Percentiles rank a stretch among this genome's conserved stretches.
Evolutionary conservation across 2,888 invertebrate genomes (phyloP).

Genomic region (Eupithecia subfuscata): DNA sequence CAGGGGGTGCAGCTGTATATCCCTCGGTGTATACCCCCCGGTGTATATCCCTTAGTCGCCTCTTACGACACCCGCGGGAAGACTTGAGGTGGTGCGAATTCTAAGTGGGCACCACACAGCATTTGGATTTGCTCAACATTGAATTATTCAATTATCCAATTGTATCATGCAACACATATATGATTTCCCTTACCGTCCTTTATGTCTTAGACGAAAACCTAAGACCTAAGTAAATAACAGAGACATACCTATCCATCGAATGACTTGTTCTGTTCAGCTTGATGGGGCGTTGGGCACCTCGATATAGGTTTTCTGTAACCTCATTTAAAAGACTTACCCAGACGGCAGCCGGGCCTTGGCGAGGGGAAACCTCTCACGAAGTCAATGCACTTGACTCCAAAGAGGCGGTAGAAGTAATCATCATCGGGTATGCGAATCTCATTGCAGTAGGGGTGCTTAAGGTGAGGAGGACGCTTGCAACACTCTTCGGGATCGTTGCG

Average conservation of each 20-base stretch:
- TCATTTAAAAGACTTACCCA: conserved; percentile 82
- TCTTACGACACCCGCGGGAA: no score
- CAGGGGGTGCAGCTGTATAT: no score
- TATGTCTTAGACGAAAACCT: background rate
- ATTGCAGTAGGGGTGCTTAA: conserved; percentile 95
- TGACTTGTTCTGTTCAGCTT: background rate
- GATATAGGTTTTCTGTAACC: background rate
- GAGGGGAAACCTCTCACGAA: conserved; percentile 95
- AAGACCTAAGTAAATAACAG: background rate
- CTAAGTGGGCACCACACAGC: no score
- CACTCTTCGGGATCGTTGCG: conserved; percentile 96
- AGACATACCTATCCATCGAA: background rate
- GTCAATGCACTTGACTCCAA: conserved; percentile 93
- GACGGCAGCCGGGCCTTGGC: conserved; percentile 92
- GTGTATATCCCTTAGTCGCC: no score
- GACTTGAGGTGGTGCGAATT: no score
- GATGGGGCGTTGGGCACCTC: background rate
- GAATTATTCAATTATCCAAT: background rate
- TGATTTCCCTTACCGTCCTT: background rate
- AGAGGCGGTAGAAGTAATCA: conserved; percentile 94
- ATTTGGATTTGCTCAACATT: background rate
- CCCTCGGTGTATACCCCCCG: no score
- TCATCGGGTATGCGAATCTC: conserved; percentile 94
- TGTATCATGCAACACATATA: background rate
- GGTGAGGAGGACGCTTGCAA: conserved; percentile 91